Base-by-base conservation (phyloP, 30 jellyfish, hydroid and myxozoan species). In the Aurelia coerulea region DNA sequence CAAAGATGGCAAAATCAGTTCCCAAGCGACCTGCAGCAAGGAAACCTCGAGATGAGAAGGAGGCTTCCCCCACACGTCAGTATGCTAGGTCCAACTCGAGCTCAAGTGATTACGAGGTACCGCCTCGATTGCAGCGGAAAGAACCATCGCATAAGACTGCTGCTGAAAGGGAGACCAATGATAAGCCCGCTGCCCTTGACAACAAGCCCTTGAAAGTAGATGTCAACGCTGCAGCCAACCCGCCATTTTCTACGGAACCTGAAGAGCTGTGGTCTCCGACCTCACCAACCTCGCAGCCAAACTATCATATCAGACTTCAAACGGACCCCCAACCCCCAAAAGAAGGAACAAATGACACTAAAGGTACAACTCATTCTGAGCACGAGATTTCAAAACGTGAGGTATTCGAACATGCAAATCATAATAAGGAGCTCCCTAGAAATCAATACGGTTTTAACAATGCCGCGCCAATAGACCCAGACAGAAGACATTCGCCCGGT, bases 261-360 rank as follows among this genome's bases (percentile, higher is more conserved):
- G 63, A 19, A 34, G 93, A 84, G 77, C 69, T 84, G 16, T 84
- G 93, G 93, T 84, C 93, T 8, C 93, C 93, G 6, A 51, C 70
- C 68, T 50, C 52, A 35, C 49, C 76, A 1, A 37, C 72, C 62
- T 59, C 60, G 19, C 62, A 69, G n/a, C 79, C 68, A 59, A 59
- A 16, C 31, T 59, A 14, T 59, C 68, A 19, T 59, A 59, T 59
- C 68, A 17, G 51, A 58, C 70, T 15, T 56, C 23, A 46, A 32
- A 11, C 67, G 59, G 42, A 59, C 35, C 41, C 59, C 80, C 12
- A 39, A 12, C 60, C 35, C 80, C 50, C 70, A 46, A 10, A 29
- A 54, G n/a, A 70, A 42, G 16, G 39, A 70, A 19, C 7, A 69
- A 10, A 39, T 39, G 51, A 9, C 6, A 2, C 51, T 0, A 39